These are phyloP conservation scores for Peromyscus attwateri DNA, from an alignment of 2,797 vertebrate genomes.

Conservation along the genomic window DNA sequence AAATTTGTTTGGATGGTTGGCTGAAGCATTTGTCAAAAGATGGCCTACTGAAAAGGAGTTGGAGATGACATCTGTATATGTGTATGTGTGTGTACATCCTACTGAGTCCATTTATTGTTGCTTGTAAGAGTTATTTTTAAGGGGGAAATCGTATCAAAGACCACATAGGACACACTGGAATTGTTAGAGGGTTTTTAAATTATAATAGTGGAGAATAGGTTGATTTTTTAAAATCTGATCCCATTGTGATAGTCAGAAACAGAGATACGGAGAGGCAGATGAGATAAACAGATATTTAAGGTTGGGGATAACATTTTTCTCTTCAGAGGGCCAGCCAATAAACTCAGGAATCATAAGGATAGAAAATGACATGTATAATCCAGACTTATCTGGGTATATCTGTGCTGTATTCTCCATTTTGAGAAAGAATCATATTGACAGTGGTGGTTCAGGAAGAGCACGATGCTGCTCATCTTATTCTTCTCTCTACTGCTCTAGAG, in stretches of 20 bases:
- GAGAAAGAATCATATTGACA: not conserved
- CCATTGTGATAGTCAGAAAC: not conserved
- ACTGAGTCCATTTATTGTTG: not conserved
- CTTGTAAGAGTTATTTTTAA: not conserved
- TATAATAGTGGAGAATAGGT: not conserved
- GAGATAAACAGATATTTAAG: not conserved
- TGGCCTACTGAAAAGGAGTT: not conserved
- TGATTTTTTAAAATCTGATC: not conserved
- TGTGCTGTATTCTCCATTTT: not conserved
- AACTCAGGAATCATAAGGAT: not conserved
- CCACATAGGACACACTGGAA: not conserved
- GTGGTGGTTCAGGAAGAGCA: not conserved
- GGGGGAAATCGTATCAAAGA: not conserved
- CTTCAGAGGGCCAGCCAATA: not conserved
- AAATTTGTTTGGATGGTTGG: not conserved
- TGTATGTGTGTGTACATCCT: not conserved
- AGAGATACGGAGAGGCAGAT: not conserved
- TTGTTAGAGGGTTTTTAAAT: not conserved
- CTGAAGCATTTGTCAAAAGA: not conserved
- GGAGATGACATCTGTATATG: not conserved
- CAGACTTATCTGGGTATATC: not conserved
- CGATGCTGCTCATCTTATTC: not conserved
- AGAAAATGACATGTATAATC: not conserved
- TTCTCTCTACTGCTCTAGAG: slow-evolving; percentile 13
- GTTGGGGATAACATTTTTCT: not conserved